Conservation (phyloP, 2,888 invertebrate genomes). For the Sisyra nigra region DNA sequence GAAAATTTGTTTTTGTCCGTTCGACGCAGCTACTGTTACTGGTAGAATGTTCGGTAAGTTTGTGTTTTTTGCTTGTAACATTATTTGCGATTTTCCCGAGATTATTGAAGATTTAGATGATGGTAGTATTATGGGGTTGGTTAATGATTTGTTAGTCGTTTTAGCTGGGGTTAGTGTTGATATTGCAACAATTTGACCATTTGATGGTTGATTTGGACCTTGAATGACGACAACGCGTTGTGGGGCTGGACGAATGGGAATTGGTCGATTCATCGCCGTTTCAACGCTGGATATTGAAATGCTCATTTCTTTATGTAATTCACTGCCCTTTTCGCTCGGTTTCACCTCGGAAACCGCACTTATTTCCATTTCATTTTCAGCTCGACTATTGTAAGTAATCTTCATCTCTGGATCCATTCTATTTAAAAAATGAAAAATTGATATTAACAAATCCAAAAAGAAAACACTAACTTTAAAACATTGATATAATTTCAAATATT, state of each 20-base stretch:
- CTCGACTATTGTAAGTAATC: too few relatives aligned
- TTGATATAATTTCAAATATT: too few relatives aligned
- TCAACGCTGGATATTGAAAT: too few relatives aligned
- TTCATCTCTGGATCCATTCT: too few relatives aligned
- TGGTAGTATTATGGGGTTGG: slow-evolving; percentile 10
- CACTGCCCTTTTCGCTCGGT: too few relatives aligned
- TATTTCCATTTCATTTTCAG: too few relatives aligned
- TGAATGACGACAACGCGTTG: slow-evolving; percentile 6
- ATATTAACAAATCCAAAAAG: too few relatives aligned
- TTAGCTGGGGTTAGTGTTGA: slow-evolving; percentile 11
- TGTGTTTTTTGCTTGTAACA: slow-evolving; percentile 10
- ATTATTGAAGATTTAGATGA: slow-evolving; percentile 4
- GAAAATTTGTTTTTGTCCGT: slow-evolving; percentile 22
- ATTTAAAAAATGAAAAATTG: too few relatives aligned
- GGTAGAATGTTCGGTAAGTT: slow-evolving; percentile 12
- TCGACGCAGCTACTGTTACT: slow-evolving; percentile 11
- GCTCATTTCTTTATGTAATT: too few relatives aligned
- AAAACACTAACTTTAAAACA: too few relatives aligned
- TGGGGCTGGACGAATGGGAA: not conserved
- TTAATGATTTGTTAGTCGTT: slow-evolving; percentile 6
- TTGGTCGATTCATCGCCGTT: not conserved
- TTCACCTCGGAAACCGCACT: too few relatives aligned
- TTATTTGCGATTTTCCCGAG: slow-evolving; percentile 11
- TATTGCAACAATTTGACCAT: slow-evolving; percentile 10
- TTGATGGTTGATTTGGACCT: slow-evolving; percentile 8